A percentile compares a stretch with the other conserved stretches of the same genome.
These are phyloP conservation scores for Calidris pugnax DNA, from an alignment of 2,113 vertebrate genomes.

Conservation along the genomic window DNA sequence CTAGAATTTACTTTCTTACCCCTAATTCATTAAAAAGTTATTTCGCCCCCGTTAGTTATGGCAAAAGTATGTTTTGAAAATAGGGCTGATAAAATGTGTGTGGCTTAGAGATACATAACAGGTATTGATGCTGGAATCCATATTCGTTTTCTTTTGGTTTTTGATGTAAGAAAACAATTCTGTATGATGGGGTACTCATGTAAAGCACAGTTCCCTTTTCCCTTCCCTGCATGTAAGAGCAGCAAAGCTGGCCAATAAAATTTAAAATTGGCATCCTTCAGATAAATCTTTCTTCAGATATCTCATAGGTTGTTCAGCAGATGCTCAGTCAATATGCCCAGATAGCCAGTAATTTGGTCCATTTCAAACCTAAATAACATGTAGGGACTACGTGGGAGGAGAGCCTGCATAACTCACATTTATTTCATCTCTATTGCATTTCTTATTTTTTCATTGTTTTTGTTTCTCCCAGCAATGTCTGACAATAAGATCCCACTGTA, in stretches of 20 bases:
- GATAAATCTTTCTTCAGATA: not conserved
- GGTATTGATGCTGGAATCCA: not conserved
- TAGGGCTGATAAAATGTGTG: not conserved
- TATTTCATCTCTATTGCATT: not conserved
- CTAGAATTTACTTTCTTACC: not conserved
- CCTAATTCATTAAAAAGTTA: not conserved
- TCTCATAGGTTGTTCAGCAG: not conserved
- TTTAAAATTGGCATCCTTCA: not conserved
- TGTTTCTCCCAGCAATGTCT: not conserved
- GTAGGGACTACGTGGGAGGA: not conserved
- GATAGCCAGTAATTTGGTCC: not conserved
- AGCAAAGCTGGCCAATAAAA: not conserved
- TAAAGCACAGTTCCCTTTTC: not conserved
- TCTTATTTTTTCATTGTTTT: not conserved
- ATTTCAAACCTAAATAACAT: not conserved
- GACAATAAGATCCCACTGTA: not conserved
- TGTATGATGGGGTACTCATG: not conserved
- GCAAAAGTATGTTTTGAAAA: not conserved
- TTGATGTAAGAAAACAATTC: not conserved
- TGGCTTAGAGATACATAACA: fast-evolving
- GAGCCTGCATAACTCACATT: not conserved
- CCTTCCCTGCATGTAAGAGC: not conserved
- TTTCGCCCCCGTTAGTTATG: not conserved
- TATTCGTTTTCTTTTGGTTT: not conserved
- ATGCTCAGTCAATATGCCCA: not conserved